A percentile compares a stretch with the other conserved stretches of the same genome.
These are phyloP conservation scores for Blastobasis adustella DNA, from an alignment of 2,888 invertebrate species.

Conservation along the genomic window DNA sequence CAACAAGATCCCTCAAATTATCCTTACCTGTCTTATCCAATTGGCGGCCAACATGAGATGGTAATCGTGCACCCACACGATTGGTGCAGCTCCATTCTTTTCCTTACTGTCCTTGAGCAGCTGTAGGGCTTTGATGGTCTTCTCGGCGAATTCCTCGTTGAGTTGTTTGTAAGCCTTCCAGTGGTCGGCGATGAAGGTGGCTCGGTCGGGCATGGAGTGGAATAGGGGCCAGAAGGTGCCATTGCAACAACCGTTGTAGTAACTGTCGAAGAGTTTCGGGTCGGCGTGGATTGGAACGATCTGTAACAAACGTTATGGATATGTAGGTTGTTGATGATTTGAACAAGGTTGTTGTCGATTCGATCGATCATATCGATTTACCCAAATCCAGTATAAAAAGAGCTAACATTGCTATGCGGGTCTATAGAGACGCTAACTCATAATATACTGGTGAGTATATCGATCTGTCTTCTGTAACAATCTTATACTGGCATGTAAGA, in stretches of 20 bases:
- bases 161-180: constrained; percentile 88
- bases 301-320: constrained; percentile 50
- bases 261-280: constrained; percentile 84
- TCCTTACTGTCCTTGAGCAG: constrained; percentile 70
- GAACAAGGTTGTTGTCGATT: too few species aligned
- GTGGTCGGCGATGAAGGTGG: constrained; percentile 86
- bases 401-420: too few species aligned
- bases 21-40: constrained; percentile 85
- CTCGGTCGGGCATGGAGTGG: constrained; percentile 93
- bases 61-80: constrained; percentile 96
- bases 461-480: too few species aligned
- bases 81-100: constrained; percentile 73
- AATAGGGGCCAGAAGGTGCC: constrained; percentile 95
- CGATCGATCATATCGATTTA: too few species aligned
- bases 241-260: constrained; percentile 95
- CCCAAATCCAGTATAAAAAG: too few species aligned
- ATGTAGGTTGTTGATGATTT: too few species aligned
- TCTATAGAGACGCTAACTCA: too few species aligned
- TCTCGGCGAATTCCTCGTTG: constrained; percentile 88
- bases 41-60: constrained; percentile 95
- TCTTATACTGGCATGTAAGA: too few species aligned
- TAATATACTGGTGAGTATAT: too few species aligned
- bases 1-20: too few species aligned
- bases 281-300: constrained; percentile 88
- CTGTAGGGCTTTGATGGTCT: constrained; percentile 81